Conservation (phyloP, 2,888 invertebrate genomes). For the Melitaea athalia region DNA sequence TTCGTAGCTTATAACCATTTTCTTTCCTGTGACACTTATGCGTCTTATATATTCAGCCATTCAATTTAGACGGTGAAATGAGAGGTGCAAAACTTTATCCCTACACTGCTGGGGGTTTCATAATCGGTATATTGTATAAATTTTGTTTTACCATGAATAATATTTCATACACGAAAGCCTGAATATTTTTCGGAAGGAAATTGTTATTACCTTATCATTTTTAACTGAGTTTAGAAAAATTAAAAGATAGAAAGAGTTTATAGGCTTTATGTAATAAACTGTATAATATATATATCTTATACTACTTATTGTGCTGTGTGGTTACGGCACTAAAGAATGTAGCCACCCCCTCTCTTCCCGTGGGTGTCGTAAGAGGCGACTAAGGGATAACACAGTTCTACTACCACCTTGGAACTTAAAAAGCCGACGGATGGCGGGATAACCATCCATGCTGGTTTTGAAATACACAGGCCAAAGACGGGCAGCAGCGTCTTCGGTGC, state of each 20-base stretch:
- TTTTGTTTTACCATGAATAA: slow-evolving; percentile 11
- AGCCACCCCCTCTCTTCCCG: too few relatives aligned
- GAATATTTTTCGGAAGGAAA: slow-evolving; percentile 4
- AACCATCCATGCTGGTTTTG: too few relatives aligned
- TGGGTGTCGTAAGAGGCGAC: too few relatives aligned
- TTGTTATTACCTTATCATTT: slow-evolving; percentile 4
- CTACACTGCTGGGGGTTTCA: slow-evolving; percentile 17
- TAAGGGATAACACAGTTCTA: too few relatives aligned
- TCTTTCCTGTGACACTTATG: slow-evolving; percentile 27
- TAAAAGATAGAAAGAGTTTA: background rate
- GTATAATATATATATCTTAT: too few relatives aligned
- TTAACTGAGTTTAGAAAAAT: background rate
- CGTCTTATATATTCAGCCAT: slow-evolving; percentile 37
- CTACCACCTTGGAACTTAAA: too few relatives aligned
- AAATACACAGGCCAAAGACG: too few relatives aligned
- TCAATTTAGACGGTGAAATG: slow-evolving; percentile 40
- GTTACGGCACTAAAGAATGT: too few relatives aligned
- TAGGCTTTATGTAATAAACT: too few relatives aligned
- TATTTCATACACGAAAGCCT: slow-evolving; percentile 10
- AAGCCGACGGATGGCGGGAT: too few relatives aligned
- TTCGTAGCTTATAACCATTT: slow-evolving; percentile 10
- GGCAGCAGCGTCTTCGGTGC: too few relatives aligned
- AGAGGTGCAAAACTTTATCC: slow-evolving; percentile 33
- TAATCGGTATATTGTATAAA: slow-evolving; percentile 25
- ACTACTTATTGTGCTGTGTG: too few relatives aligned